phyloP scores from a whole-genome alignment of 1,140 invertebrate species.

The Procambarus clarkii region DNA sequence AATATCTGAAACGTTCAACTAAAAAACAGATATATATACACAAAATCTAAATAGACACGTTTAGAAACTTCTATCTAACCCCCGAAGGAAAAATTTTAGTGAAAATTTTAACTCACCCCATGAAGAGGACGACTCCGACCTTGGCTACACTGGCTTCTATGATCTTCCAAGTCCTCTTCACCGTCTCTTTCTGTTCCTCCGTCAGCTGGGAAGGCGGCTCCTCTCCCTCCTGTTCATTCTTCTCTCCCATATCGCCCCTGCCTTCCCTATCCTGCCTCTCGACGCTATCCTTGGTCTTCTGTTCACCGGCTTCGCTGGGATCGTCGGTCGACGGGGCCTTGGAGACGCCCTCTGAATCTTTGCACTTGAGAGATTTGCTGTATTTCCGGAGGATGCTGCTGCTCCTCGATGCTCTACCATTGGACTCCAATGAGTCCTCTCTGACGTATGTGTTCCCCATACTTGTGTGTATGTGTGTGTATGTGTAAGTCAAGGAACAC shows the following conservation, averaged over 20 bases:
- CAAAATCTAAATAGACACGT: not conserved
- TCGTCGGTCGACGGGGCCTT: slow-evolving; percentile 3
- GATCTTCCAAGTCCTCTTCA: slow-evolving; percentile 61
- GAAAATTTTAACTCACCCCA: slow-evolving; percentile 56
- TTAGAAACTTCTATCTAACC: not conserved
- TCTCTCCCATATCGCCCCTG: not conserved
- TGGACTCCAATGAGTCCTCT: slow-evolving; percentile 39
- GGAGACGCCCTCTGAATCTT: slow-evolving; percentile 1
- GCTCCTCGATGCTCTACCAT: slow-evolving; percentile 27
- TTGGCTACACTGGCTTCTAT: slow-evolving; percentile 50
- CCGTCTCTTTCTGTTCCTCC: slow-evolving; percentile 72
- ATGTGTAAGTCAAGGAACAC: not conserved
- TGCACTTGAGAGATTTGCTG: slow-evolving; percentile 34
- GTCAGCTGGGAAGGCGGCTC: slow-evolving; percentile 73
- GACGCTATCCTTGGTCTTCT: not conserved
- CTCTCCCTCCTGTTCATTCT: not conserved
- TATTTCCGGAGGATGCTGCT: slow-evolving; percentile 43
- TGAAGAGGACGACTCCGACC: slow-evolving; percentile 56
- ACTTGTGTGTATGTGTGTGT: not conserved
- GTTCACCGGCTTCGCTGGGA: not conserved
- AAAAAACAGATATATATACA: too few species aligned
- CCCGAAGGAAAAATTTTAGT: not conserved
- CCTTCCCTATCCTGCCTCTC: not conserved
- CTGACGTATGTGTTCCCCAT: slow-evolving; percentile 51
- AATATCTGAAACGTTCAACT: not conserved